Percentiles rank a stretch among this genome's conserved stretches.
Conservation (phyloP, 2,113 vertebrate species). For the Sorex araneus region DNA sequence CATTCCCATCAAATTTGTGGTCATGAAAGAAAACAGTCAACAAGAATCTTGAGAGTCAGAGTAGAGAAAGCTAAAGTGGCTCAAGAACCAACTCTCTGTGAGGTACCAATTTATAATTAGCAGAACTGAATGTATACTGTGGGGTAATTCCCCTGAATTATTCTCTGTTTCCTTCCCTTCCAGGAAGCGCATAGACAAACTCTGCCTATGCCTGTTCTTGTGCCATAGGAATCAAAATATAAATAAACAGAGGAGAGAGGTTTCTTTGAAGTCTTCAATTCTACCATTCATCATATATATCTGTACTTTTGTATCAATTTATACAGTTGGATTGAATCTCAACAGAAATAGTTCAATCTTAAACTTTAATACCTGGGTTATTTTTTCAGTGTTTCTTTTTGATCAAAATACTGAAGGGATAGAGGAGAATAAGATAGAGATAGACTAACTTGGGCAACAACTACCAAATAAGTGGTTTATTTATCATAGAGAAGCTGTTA, state of each 20-base stretch:
- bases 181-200: background rate
- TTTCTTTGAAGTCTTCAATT: background rate
- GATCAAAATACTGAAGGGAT: background rate
- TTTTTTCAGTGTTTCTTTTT: background rate
- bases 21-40: background rate
- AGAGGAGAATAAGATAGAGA: fast-evolving
- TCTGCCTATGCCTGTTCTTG: background rate
- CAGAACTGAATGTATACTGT: background rate
- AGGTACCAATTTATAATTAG: background rate
- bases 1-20: background rate
- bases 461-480: fast-evolving
- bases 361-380: background rate
- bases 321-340: slow-evolving; percentile 5
- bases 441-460: background rate
- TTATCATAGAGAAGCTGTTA: fast-evolving
- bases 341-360: background rate
- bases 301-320: background rate
- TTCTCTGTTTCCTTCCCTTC: slow-evolving; percentile 6
- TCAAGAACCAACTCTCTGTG: background rate
- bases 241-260: background rate
- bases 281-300: background rate
- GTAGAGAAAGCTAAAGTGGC: background rate
- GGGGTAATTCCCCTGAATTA: background rate
- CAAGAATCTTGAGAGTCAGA: background rate
- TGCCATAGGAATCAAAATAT: too few species aligned